phyloP scores from a whole-genome alignment of 2,797 vertebrate species.

The Menidia menidia region DNA sequence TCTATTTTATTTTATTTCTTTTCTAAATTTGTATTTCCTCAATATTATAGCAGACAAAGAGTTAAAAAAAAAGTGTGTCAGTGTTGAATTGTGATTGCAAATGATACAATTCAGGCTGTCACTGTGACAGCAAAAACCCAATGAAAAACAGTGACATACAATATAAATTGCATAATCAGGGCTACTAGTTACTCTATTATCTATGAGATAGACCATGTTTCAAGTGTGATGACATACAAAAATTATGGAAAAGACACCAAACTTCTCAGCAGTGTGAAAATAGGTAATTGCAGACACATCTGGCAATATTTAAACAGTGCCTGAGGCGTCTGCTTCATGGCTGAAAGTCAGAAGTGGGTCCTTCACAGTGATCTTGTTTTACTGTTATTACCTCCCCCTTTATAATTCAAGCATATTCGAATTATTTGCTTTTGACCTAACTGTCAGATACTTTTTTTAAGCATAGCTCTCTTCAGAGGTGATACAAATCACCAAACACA shows the following conservation, averaged over 20 bases:
- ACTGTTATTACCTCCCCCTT: not conserved
- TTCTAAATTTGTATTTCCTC: not conserved
- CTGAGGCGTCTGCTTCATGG: constrained; percentile 7
- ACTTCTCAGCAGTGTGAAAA: not conserved
- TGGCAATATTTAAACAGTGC: not conserved
- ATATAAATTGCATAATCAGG: not conserved
- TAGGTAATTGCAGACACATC: not conserved
- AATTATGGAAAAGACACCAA: not conserved
- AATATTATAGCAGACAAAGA: not conserved
- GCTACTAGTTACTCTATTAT: not conserved
- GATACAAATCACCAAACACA: too few relatives aligned
- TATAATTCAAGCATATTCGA: not conserved
- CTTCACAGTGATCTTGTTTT: not conserved
- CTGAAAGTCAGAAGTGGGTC: not conserved
- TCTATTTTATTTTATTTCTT: too few relatives aligned
- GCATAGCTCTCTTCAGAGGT: not conserved
- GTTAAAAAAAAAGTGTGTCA: not conserved
- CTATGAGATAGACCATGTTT: not conserved
- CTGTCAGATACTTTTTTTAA: constrained; percentile 6
- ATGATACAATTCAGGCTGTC: not conserved
- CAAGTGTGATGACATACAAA: not conserved
- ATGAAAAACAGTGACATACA: not conserved
- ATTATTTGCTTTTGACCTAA: not conserved
- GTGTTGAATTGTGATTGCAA: not conserved
- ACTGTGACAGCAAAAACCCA: not conserved